Percentiles rank a stretch among this genome's conserved stretches.
phyloP scores from a whole-genome alignment of 2,797 vertebrate species.

The Danio tinwini region DNA sequence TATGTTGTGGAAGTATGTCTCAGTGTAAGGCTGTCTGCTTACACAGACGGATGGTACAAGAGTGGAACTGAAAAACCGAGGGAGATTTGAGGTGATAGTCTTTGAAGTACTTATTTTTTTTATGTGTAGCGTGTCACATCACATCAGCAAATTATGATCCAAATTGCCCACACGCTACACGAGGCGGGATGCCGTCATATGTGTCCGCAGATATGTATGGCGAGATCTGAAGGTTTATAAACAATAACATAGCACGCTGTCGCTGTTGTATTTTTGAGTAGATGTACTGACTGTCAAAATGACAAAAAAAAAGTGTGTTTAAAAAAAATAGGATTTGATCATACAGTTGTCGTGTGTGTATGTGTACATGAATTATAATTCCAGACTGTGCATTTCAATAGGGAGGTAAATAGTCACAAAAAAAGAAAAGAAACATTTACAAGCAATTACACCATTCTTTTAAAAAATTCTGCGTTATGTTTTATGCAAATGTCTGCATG shows the following conservation, averaged over 20 bases:
- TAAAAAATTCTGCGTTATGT: constrained; percentile 10
- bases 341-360: background rate
- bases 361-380: background rate
- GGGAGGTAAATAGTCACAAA: background rate
- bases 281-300: constrained; percentile 21
- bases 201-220: constrained; percentile 61
- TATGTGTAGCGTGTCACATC: constrained; percentile 50
- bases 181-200: constrained; percentile 53
- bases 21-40: constrained; percentile 11
- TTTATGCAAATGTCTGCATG: background rate
- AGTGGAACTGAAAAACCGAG: constrained; percentile 41
- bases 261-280: constrained; percentile 10
- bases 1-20: constrained; percentile 7
- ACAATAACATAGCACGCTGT: constrained; percentile 50
- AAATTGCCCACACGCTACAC: constrained; percentile 63
- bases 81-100: constrained; percentile 50
- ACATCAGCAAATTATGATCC: constrained; percentile 63
- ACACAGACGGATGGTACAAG: constrained; percentile 45
- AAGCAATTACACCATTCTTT: constrained; percentile 8
- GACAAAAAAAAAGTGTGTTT: constrained; percentile 11
- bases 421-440: background rate
- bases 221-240: constrained; percentile 66
- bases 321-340: background rate
- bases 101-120: constrained; percentile 52
- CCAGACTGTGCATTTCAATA: background rate